Conservation (phyloP, 2,888 invertebrate species). For the Craniophora ligustri region DNA sequence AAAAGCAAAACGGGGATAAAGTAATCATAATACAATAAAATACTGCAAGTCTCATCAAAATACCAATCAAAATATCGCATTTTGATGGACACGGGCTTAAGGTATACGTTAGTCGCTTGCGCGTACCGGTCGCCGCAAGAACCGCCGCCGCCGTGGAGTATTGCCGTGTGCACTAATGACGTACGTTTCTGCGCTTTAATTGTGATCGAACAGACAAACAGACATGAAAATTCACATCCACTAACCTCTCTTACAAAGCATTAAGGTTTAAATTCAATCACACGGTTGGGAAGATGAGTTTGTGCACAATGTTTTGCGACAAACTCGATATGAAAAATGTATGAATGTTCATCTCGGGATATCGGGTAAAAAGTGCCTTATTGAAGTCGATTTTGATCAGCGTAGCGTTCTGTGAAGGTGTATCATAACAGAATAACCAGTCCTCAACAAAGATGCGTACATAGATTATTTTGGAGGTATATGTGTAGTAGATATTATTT, state of each 20-base stretch:
- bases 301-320: slow-evolving; percentile 66
- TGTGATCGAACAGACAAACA: slow-evolving; percentile 80
- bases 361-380: slow-evolving; percentile 74
- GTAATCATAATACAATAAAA: slow-evolving; percentile 61
- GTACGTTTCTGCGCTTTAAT: slow-evolving; percentile 86
- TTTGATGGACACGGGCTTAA: slow-evolving; percentile 67
- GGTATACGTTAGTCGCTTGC: slow-evolving; percentile 62
- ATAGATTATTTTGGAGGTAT: slow-evolving; percentile 51
- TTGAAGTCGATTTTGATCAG: slow-evolving; percentile 79
- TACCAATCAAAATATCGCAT: slow-evolving; percentile 79
- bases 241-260: slow-evolving; percentile 13
- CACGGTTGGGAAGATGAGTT: slow-evolving; percentile 35
- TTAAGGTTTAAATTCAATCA: slow-evolving; percentile 52
- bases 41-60: slow-evolving; percentile 70
- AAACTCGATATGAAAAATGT: slow-evolving; percentile 84
- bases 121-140: slow-evolving; percentile 66
- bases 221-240: slow-evolving; percentile 43
- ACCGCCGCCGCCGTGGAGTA: slow-evolving; percentile 87
- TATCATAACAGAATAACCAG: slow-evolving; percentile 72
- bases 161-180: slow-evolving; percentile 86
- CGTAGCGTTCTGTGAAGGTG: slow-evolving; percentile 72
- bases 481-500: slow-evolving; percentile 27
- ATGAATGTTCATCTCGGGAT: slow-evolving; percentile 80
- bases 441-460: slow-evolving; percentile 50
- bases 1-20: not conserved